Evolutionary conservation across 2,888 invertebrate species (phyloP), one percentile per base, ranked within the genome.

Genomic region (Hirtodrosophila cameraria): DNA sequence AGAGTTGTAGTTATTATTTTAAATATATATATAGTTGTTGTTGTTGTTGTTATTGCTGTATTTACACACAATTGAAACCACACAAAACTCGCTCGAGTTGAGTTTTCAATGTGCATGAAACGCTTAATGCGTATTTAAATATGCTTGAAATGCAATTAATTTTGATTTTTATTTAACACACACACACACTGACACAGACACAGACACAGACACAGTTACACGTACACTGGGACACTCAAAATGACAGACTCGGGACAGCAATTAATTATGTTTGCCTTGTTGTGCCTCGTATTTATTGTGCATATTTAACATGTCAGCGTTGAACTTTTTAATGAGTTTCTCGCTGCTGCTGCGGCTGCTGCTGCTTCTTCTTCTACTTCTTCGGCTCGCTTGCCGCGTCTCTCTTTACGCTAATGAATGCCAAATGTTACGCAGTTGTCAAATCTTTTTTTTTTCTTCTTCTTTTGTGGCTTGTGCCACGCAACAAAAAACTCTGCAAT

Each of bases 91-190:
- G 67, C n/a, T n/a, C n/a, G n/a, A n/a, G n/a, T 48, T 54, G 49
- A 54, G 61, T 53, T 48, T 25, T 41, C 20, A 42, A 36, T 49
- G 50, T 63, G 55, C 28, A 39, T 30, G 41, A 33, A 33, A 6
- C 28, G 41, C 59, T 66, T 59, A 57, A 68, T 76, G 71, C 65
- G 52, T 77, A 62, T 85, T 85, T 76, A 81, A 82, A 76, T 68
- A 72, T 66, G 71, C 87, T 79, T 70, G 61, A 77, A 86, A 73
- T 75, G 69, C 80, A 83, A 87, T 87, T 83, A 75, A 83, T 87
- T 80, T 63, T 59, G 70, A 64, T 78, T 80, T 78, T 68, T 68
- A 65, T 68, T 67, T 35, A 57, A 46, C 52, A 60, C 43, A 31
- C 27, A 46, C 28, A 60, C 35, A 54, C 33, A 41, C 39, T 36